A percentile compares a stretch with the other conserved stretches of the same genome.
phyloP scores from a whole-genome alignment of 2,888 invertebrate genomes.

The Malthinus flaveolus region DNA sequence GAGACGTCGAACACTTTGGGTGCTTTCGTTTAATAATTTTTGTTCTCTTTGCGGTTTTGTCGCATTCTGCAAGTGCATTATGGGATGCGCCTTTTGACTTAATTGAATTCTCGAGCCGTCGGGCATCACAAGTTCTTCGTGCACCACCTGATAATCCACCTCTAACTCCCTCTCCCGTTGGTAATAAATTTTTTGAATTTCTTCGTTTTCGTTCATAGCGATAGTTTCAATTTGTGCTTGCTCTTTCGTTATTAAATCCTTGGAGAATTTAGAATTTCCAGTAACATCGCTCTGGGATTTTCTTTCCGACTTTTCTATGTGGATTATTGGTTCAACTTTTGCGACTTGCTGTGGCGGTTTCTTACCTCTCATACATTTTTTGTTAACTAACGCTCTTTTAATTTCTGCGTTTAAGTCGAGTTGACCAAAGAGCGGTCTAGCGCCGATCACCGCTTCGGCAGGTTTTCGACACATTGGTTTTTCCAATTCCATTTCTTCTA shows the following conservation, averaged over 20 bases:
- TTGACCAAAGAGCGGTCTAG: constrained; percentile 52
- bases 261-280: constrained; percentile 37
- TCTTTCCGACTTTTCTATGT: constrained; percentile 39
- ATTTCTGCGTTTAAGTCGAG: constrained; percentile 52
- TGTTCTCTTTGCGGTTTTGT: not conserved
- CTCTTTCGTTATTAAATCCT: constrained; percentile 42
- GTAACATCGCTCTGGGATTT: constrained; percentile 33
- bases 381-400: constrained; percentile 48
- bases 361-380: constrained; percentile 42
- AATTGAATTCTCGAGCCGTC: constrained; percentile 21
- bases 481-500: constrained; percentile 20
- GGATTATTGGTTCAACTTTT: constrained; percentile 35
- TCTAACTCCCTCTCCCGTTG: constrained; percentile 48
- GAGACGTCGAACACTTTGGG: not conserved
- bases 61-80: not conserved
- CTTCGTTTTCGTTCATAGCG: constrained; percentile 44
- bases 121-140: constrained; percentile 43
- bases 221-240: constrained; percentile 44
- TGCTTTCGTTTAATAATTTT: not conserved
- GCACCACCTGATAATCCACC: constrained; percentile 48
- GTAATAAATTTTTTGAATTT: constrained; percentile 50
- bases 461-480: constrained; percentile 47
- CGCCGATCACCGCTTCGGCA: constrained; percentile 51
- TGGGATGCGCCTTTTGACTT: not conserved
- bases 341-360: constrained; percentile 32